Evolutionary conservation across 2,797 vertebrate species (phyloP).

Genomic region (Cryptoprocta ferox): DNA sequence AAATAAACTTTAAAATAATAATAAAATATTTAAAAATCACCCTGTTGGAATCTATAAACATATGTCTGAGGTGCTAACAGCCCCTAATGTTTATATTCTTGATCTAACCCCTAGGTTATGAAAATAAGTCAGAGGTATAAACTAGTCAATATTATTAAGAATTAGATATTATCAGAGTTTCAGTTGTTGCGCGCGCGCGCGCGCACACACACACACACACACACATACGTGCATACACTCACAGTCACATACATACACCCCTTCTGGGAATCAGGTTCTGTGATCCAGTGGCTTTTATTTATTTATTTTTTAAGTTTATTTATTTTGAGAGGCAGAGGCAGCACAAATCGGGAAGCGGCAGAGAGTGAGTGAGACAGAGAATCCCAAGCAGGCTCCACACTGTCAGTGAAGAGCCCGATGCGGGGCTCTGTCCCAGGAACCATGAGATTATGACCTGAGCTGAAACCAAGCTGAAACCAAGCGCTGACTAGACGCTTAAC

Average conservation of each 20-base stretch:
- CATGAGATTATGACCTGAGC: too few species aligned
- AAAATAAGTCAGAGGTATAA: not conserved
- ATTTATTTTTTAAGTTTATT: too few species aligned
- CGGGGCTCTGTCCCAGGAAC: too few species aligned
- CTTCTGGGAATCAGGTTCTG: not conserved
- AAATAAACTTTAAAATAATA: not conserved
- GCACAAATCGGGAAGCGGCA: too few species aligned
- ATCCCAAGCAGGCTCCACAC: too few species aligned
- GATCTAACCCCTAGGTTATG: not conserved
- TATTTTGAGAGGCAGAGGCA: too few species aligned
- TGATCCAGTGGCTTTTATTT: not conserved
- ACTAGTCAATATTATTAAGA: not conserved
- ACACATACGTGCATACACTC: not conserved
- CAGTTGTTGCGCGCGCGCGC: too few species aligned
- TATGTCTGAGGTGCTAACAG: not conserved
- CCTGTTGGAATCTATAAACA: not conserved
- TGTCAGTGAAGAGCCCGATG: too few species aligned
- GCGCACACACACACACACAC: not conserved
- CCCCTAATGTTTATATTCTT: not conserved
- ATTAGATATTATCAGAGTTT: not conserved
- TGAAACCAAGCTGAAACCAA: too few species aligned
- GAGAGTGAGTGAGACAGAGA: too few species aligned
- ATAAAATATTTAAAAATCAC: conserved; percentile 3
- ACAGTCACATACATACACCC: not conserved
- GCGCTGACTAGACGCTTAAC: too few species aligned